Evolutionary conservation across 2,888 invertebrate genomes (phyloP).

Genomic region (Osmoderma eremita): DNA sequence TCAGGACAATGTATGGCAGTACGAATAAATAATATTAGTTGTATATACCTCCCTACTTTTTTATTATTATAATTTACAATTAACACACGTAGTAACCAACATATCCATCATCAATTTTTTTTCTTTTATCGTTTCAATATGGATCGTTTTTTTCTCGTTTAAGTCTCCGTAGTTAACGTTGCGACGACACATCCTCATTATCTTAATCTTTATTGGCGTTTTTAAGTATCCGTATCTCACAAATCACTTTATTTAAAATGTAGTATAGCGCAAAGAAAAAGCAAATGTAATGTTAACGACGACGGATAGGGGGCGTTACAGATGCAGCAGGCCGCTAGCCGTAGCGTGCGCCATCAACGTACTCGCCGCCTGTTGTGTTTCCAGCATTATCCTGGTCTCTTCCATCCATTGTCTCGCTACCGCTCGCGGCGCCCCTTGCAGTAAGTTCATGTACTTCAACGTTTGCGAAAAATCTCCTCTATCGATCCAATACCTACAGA

Average conservation of each 20-base stretch:
- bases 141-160: not conserved
- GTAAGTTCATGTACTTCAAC: slow-evolving; percentile 84
- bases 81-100: slow-evolving; percentile 34
- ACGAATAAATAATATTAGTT: slow-evolving; percentile 36
- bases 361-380: slow-evolving; percentile 90
- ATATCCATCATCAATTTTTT: slow-evolving; percentile 36
- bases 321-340: slow-evolving; percentile 73
- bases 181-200: not conserved
- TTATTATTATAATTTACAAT: slow-evolving; percentile 42
- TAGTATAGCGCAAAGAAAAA: not conserved
- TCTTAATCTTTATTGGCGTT: slow-evolving; percentile 10
- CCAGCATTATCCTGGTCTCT: slow-evolving; percentile 83
- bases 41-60: slow-evolving; percentile 38
- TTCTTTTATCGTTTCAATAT: not conserved
- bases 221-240: slow-evolving; percentile 21
- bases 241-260: slow-evolving; percentile 35
- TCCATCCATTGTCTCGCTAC: slow-evolving; percentile 89
- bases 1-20: slow-evolving; percentile 38
- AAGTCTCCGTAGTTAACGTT: not conserved
- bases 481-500: slow-evolving; percentile 82
- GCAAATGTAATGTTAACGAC: slow-evolving; percentile 4
- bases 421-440: slow-evolving; percentile 87
- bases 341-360: slow-evolving; percentile 90
- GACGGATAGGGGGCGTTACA: slow-evolving; percentile 51
- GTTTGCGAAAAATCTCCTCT: slow-evolving; percentile 88